phyloP scores from a whole-genome alignment of 2,797 vertebrate genomes.

The Selene dorsalis region DNA sequence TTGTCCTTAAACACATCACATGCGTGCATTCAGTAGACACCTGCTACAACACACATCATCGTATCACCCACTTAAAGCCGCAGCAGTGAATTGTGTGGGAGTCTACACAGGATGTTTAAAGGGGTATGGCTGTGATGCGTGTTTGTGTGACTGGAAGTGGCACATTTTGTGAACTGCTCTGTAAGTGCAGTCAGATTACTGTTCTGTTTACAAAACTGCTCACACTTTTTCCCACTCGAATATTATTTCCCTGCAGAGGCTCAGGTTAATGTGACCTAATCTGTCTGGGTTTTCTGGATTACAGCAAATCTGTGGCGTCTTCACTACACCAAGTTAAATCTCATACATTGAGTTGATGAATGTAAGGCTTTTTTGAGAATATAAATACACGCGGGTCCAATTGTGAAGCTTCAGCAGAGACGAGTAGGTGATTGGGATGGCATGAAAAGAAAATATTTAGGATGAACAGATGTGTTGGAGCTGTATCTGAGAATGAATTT shows the following conservation, averaged over 20 bases:
- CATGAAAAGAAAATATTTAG: conserved; percentile 3
- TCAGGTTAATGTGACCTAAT: neutral
- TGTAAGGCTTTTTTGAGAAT: conserved; percentile 25
- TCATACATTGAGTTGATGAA: conserved; percentile 36
- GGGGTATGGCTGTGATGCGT: too few species aligned
- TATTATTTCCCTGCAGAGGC: neutral
- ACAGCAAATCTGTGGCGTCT: neutral
- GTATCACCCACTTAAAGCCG: too few species aligned
- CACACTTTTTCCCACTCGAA: neutral
- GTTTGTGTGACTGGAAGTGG: too few species aligned
- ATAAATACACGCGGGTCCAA: conserved; percentile 9
- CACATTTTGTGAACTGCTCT: too few species aligned
- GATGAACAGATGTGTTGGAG: conserved; percentile 1
- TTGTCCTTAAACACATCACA: too few species aligned
- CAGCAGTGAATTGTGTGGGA: too few species aligned
- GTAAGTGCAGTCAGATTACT: too few species aligned
- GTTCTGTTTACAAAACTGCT: too few species aligned
- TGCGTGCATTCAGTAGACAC: too few species aligned
- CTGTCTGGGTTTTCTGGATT: conserved; percentile 1
- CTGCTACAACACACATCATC: too few species aligned
- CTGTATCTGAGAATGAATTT: neutral
- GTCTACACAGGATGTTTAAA: too few species aligned
- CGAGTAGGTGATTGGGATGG: conserved; percentile 9
- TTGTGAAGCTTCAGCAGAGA: conserved; percentile 20
- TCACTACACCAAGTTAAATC: conserved; percentile 12